A percentile compares a stretch with the other conserved stretches of the same genome.
phyloP scores from a whole-genome alignment of 2,888 invertebrate species.

The Tachystola acroxantha region DNA sequence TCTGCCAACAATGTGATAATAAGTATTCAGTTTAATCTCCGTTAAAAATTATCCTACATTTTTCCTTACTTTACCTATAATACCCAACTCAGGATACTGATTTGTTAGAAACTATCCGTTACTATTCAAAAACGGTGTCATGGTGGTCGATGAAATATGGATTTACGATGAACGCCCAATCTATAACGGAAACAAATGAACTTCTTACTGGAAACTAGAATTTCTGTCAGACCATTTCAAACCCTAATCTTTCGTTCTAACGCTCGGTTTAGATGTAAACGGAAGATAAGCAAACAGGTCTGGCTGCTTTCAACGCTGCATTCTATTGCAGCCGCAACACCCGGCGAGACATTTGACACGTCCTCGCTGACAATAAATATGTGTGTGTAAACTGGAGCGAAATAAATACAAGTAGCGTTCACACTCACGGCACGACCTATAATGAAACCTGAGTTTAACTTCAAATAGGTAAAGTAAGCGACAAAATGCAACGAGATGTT shows the following conservation, averaged over 20 bases:
- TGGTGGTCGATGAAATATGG: no score
- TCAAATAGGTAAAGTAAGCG: no score
- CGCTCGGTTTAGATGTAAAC: conserved; percentile 32
- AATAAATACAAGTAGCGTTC: conserved; percentile 31
- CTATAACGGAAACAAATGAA: conserved; percentile 74
- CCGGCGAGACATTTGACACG: conserved; percentile 70
- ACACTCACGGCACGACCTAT: conserved; percentile 11
- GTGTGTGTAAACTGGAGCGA: conserved; percentile 47
- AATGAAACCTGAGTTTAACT: conserved; percentile 1
- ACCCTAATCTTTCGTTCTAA: conserved; percentile 26
- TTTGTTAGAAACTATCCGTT: no score
- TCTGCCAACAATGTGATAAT: no score
- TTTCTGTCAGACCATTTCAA: conserved; percentile 19
- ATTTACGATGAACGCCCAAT: no score
- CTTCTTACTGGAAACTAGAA: conserved; percentile 44
- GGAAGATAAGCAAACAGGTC: conserved; percentile 57
- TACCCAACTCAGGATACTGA: no score
- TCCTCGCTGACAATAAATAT: conserved; percentile 55
- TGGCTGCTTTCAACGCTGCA: conserved; percentile 64
- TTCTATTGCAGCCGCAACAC: conserved; percentile 65
- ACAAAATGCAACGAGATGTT: no score
- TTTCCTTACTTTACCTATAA: no score
- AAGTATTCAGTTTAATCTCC: no score
- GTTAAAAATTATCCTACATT: no score
- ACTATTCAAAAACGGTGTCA: no score